These are phyloP conservation scores for Aphelenchoides avenae DNA, from an alignment of 1,140 invertebrate species.

Conservation along the genomic window DNA sequence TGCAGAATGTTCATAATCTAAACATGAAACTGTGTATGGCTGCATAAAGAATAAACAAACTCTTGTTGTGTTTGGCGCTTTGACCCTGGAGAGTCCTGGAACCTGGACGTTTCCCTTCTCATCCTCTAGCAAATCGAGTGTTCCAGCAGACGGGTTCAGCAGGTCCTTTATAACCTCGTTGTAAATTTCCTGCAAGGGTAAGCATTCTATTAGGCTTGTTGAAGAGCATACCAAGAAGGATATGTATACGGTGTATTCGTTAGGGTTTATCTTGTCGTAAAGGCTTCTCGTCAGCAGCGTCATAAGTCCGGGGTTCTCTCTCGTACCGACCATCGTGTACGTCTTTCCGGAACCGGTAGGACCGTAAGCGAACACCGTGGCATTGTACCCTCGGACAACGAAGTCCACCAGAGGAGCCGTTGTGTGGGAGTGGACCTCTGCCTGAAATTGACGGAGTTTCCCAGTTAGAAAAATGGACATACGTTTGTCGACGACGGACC, in stretches of 20 bases:
- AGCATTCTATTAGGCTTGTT: conserved; percentile 9
- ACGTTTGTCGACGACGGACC: conserved; percentile 64
- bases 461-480: conserved; percentile 27
- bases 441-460: conserved; percentile 62
- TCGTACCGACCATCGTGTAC: conserved; percentile 88
- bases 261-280: conserved; percentile 72
- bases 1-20: conserved; percentile 80
- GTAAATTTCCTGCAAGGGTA: conserved; percentile 73
- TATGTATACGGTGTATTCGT: conserved; percentile 74
- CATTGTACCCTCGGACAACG: conserved; percentile 68
- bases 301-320: conserved; percentile 79
- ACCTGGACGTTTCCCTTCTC: conserved; percentile 77
- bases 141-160: no score
- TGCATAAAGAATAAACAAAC: conserved; percentile 60
- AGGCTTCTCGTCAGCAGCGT: conserved; percentile 77
- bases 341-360: conserved; percentile 84
- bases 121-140: no score
- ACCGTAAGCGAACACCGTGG: conserved; percentile 93
- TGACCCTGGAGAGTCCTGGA: conserved; percentile 77
- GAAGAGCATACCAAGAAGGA: conserved; percentile 85
- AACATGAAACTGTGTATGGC: conserved; percentile 33
- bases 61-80: conserved; percentile 71
- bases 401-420: conserved; percentile 66
- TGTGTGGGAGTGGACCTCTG: conserved; percentile 75
- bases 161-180: conserved; percentile 98